A percentile compares a stretch with the other conserved stretches of the same genome.
Conservation (phyloP, 2,113 vertebrate species). For the Jaculus jaculus region DNA sequence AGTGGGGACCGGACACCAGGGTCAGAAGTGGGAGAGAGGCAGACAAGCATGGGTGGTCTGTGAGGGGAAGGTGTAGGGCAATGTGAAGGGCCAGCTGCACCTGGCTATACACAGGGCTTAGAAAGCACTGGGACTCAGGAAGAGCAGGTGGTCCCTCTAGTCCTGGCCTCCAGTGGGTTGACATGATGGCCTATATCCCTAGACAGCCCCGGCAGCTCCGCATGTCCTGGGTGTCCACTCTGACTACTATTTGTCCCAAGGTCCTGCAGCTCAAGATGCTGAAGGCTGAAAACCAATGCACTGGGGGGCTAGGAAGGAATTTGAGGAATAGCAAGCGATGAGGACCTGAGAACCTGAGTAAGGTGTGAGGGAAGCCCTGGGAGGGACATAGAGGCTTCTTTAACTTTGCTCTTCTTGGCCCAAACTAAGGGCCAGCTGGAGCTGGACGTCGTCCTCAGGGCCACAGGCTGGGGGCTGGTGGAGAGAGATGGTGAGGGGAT, state of each 20-base stretch:
- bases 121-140: no score
- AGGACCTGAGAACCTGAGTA: neutral
- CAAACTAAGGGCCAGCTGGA: constrained; percentile 93
- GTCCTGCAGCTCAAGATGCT: neutral
- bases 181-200: no score
- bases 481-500: constrained; percentile 81
- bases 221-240: neutral
- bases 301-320: fast-evolving
- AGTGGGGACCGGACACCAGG: neutral
- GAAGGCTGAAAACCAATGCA: fast-evolving
- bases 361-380: neutral
- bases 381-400: constrained; percentile 37
- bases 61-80: fast-evolving
- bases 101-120: no score
- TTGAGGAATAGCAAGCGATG: neutral
- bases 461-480: constrained; percentile 88
- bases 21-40: neutral
- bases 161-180: neutral
- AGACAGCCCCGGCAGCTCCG: neutral
- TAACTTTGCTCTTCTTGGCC: constrained; percentile 95
- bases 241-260: neutral
- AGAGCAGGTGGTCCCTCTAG: neutral
- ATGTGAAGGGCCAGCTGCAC: neutral
- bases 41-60: no score
- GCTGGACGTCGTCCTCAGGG: constrained; percentile 89